Base-by-base conservation (phyloP, 2,113 vertebrate species). In the Amblyornis subalaris region DNA sequence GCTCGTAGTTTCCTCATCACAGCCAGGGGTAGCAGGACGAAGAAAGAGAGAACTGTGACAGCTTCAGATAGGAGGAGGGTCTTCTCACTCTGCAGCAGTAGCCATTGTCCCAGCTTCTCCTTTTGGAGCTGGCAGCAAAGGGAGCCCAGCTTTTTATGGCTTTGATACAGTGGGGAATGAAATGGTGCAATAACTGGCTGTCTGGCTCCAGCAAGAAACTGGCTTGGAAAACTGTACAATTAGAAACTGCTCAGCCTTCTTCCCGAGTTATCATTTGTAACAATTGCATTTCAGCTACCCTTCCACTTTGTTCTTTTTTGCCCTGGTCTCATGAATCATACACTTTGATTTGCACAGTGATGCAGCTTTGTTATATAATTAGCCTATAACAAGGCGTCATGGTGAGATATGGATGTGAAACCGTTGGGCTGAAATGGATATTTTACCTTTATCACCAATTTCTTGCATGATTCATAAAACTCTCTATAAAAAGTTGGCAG, bases 381-480 rank as follows among this genome's bases (percentile, higher is more conserved):
- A 93, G 58, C 40, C 35, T 13, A 23, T 54, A 88, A 55, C n/a
- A 77, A 94, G 55, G 35, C 47, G 38, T 70, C 78, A 17, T 58
- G 47, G 73, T 64, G 81, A 89, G 70, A 82, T 28, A 72, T 6
- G 28, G 26, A 61, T 90, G 14, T 85, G 64, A 88, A 91, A 50
- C 14, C 23, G 42, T 14, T 9, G 20, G 57, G 42, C 29, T 80
- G 75, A 85, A 94, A 80, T 70, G 18, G 42, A 13, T 90, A 70
- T 93, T 95, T 88, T 91, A 85, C 22, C 57, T 87, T 91, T 85
- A 85, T 91, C 71, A 76, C 21, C 28, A 57, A 35, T 84, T 89
- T 92, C 60, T 89, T 93, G 35, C 70, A 83, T 83, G 82, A 93
- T 93, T 94, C 88, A 83, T 89, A 88, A 91, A 96, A 88, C 18